Percentiles rank a stretch among this genome's conserved stretches.
phyloP scores from a whole-genome alignment of 1,140 invertebrate species.

The Formica exsecta region DNA sequence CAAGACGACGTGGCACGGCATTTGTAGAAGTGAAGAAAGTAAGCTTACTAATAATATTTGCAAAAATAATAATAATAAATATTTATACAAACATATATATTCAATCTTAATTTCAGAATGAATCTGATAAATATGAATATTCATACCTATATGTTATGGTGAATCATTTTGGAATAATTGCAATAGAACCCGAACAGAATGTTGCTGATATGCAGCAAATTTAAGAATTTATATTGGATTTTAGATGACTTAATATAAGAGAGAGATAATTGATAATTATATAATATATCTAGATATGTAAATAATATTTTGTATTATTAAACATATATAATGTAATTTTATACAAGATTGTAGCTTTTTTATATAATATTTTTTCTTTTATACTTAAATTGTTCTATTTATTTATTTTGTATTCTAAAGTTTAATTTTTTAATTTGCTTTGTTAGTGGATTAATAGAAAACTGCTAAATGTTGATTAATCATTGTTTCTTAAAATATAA shows the following conservation, averaged over 20 bases:
- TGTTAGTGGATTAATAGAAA: neutral
- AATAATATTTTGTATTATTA: constrained; percentile 26
- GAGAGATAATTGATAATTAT: neutral
- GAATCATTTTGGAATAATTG: constrained; percentile 91
- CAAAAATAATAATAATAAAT: neutral
- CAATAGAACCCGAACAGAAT: constrained; percentile 90
- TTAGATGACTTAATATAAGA: neutral
- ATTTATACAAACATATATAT: neutral
- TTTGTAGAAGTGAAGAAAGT: constrained; percentile 95
- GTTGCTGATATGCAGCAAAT: neutral
- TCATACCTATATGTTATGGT: constrained; percentile 94
- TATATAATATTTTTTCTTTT: no score
- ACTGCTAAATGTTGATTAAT: constrained; percentile 15
- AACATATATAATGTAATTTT: no score
- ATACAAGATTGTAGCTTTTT: no score
- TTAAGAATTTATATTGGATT: neutral
- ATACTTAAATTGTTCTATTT: neutral
- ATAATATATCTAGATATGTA: constrained; percentile 6
- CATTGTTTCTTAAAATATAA: neutral
- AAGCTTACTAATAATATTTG: constrained; percentile 71
- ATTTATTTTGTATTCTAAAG: neutral
- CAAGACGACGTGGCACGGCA: constrained; percentile 92
- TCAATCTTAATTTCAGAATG: constrained; percentile 88
- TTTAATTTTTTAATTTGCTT: neutral
- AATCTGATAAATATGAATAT: constrained; percentile 92